A percentile compares a stretch with the other conserved stretches of the same genome.
phyloP scores from a whole-genome alignment of 1,140 invertebrate species.

The Coelopa frigida region DNA sequence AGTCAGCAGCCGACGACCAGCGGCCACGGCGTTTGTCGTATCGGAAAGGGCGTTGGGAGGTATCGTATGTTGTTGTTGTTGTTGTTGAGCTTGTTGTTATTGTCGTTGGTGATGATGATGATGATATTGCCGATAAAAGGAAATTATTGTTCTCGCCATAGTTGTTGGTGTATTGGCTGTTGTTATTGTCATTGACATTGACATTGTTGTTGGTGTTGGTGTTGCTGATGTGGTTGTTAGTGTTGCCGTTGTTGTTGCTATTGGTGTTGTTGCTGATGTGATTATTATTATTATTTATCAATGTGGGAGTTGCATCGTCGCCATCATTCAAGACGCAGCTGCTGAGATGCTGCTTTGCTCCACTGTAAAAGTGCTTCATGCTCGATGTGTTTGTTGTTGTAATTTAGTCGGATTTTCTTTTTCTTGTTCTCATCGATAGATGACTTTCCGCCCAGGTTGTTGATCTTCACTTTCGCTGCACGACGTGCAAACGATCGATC shows the following conservation, averaged over 20 bases:
- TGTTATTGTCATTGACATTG: conserved; percentile 1
- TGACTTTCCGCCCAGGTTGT: neutral
- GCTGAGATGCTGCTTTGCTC: conserved; percentile 32
- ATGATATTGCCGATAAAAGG: too few species aligned
- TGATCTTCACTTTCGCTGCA: conserved; percentile 1
- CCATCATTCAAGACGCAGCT: conserved; percentile 28
- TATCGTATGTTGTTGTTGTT: conserved; percentile 35
- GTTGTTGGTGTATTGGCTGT: neutral
- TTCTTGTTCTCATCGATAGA: too few species aligned
- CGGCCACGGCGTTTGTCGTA: conserved; percentile 33
- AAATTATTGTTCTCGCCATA: conserved; percentile 12
- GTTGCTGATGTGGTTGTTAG: neutral
- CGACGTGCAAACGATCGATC: conserved; percentile 4
- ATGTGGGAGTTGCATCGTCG: conserved; percentile 11
- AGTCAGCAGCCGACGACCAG: conserved; percentile 35
- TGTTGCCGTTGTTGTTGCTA: neutral
- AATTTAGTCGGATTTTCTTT: neutral
- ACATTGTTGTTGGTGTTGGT: neutral
- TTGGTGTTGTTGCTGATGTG: neutral
- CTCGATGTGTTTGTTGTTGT: neutral
- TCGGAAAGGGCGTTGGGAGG: conserved; percentile 33
- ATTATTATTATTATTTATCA: neutral
- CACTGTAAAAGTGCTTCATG: conserved; percentile 37
- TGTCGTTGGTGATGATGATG: too few species aligned
- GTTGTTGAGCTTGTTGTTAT: conserved; percentile 21